phyloP scores from a whole-genome alignment of 2,797 vertebrate species.

The Pachyuromys duprasi region DNA sequence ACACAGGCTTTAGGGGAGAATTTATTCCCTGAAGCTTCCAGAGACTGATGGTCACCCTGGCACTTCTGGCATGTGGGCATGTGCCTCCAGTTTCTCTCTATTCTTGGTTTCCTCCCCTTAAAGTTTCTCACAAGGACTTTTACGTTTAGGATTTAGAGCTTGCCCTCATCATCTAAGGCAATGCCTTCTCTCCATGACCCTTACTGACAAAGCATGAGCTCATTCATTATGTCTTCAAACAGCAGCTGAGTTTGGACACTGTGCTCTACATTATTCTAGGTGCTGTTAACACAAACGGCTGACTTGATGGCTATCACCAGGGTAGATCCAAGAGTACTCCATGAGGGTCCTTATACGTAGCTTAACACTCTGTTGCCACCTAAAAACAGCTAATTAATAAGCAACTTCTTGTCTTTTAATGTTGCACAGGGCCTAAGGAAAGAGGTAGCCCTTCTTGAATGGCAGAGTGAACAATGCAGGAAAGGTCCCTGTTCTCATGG shows the following conservation, averaged over 20 bases:
- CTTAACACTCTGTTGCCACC: not conserved
- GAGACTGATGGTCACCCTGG: not conserved
- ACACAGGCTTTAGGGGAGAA: not conserved
- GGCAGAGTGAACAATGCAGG: not conserved
- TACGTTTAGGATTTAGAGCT: not conserved
- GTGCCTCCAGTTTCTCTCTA: not conserved
- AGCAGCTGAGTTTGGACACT: not conserved
- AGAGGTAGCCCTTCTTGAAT: not conserved
- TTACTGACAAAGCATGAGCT: not conserved
- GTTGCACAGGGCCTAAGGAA: not conserved
- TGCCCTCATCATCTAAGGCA: not conserved
- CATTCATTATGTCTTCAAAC: not conserved
- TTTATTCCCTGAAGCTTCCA: not conserved
- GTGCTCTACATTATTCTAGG: not conserved
- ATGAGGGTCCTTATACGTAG: not conserved
- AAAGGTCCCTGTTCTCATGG: not conserved
- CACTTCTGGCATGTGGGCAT: not conserved
- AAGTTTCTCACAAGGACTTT: not conserved
- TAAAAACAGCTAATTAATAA: constrained; percentile 10
- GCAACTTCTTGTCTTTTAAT: not conserved
- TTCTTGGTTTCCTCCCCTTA: not conserved
- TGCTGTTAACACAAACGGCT: not conserved
- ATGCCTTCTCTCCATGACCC: not conserved
- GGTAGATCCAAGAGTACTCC: too few species aligned
- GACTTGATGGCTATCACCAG: not conserved